Evolutionary conservation across 2,888 invertebrate species (phyloP).

Genomic region (Synanthedon andrenaeformis): DNA sequence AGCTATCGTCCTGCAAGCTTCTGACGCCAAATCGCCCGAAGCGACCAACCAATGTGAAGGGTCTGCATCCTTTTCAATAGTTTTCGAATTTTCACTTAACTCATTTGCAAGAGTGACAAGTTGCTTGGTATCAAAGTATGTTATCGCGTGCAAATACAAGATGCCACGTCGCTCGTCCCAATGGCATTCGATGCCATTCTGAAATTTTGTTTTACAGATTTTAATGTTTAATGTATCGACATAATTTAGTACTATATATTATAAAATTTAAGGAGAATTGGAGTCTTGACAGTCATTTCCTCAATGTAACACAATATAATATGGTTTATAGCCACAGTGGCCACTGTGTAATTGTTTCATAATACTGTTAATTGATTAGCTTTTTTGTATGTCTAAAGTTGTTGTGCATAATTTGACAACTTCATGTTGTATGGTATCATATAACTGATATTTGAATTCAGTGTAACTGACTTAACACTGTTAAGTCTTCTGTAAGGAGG

Average conservation of each 20-base stretch:
- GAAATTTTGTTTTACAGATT: conserved; percentile 7
- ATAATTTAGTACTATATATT: background rate
- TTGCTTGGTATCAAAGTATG: conserved; percentile 49
- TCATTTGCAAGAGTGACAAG: conserved; percentile 35
- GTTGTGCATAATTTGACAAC: too few relatives aligned
- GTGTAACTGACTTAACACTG: too few relatives aligned
- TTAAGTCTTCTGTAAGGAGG: background rate
- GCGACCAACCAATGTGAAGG: conserved; percentile 75
- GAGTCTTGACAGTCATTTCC: background rate
- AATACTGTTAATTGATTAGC: too few relatives aligned
- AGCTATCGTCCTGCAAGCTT: conserved; percentile 76
- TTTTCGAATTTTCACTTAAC: conserved; percentile 39
- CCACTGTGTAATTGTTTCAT: too few relatives aligned
- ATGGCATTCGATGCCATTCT: conserved; percentile 71
- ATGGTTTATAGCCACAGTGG: too few relatives aligned
- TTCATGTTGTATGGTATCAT: too few relatives aligned
- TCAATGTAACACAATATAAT: too few relatives aligned
- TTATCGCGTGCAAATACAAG: conserved; percentile 67
- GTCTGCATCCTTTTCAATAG: conserved; percentile 52
- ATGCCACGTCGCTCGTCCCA: conserved; percentile 65
- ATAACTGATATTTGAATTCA: too few relatives aligned
- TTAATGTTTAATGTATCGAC: background rate
- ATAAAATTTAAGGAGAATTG: background rate
- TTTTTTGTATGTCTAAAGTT: too few relatives aligned
- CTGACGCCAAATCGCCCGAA: conserved; percentile 53